These are phyloP conservation scores for Drosophila micromelanica DNA, from an alignment of 1,140 invertebrate genomes.

Conservation along the genomic window DNA sequence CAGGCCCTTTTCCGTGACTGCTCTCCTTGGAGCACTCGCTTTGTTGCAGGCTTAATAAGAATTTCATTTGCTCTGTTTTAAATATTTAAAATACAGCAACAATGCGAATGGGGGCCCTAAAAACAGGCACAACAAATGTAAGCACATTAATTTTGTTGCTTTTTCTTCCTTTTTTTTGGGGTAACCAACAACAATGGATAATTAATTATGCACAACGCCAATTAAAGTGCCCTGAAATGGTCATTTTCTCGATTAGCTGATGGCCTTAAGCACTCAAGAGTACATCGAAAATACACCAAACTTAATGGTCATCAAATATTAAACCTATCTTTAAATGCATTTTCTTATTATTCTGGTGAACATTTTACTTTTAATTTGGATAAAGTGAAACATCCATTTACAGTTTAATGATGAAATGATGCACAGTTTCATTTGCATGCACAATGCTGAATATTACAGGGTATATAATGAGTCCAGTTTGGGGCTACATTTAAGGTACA, in stretches of 20 bases:
- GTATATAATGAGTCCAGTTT: neutral
- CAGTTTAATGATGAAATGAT: no score
- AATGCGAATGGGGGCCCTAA: conserved; percentile 22
- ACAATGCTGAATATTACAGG: neutral
- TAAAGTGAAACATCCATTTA: no score
- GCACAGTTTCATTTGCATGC: no score
- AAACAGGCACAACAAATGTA: conserved; percentile 50
- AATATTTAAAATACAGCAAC: conserved; percentile 63
- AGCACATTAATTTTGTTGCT: conserved; percentile 61
- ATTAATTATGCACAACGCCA: conserved; percentile 67
- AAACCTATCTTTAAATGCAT: no score
- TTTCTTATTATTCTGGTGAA: no score
- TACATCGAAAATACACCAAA: neutral
- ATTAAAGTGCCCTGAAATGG: conserved; percentile 58
- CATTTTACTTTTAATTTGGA: no score
- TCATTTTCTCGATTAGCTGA: conserved; percentile 37
- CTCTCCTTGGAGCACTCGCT: conserved; percentile 26
- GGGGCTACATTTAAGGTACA: neutral
- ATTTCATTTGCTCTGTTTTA: conserved; percentile 62
- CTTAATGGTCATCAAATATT: neutral
- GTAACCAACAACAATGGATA: conserved; percentile 62
- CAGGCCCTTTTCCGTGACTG: neutral
- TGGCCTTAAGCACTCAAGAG: conserved; percentile 22
- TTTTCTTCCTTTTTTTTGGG: conserved; percentile 36
- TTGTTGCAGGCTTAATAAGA: conserved; percentile 45